Conservation (phyloP, 2,888 invertebrate genomes). For the Cataglyphis albicans region DNA sequence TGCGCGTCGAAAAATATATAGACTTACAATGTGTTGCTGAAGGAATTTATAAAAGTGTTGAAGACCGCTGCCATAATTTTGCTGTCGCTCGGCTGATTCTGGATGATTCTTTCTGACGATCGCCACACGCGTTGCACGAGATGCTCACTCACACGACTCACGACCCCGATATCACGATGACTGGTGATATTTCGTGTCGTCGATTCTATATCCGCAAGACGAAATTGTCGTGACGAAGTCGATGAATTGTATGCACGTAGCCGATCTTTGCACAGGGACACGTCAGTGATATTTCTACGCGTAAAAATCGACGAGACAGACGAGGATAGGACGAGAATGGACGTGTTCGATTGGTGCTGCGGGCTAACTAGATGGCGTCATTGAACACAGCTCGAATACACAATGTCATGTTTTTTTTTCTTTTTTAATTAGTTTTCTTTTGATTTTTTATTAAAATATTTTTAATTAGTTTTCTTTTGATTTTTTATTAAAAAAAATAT, state of each 20-base stretch:
- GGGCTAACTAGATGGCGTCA: not conserved
- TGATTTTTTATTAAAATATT: not conserved
- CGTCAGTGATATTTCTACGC: constrained; percentile 84
- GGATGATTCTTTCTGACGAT: not conserved
- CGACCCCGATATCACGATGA: constrained; percentile 28
- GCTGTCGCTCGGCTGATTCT: constrained; percentile 39
- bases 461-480: not conserved
- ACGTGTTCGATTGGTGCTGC: constrained; percentile 20
- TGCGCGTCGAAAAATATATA: not conserved
- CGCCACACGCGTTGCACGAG: not conserved
- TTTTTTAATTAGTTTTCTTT: not conserved
- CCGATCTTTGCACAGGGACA: constrained; percentile 76
- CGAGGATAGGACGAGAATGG: constrained; percentile 34
- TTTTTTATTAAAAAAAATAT: not conserved
- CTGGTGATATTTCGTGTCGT: constrained; percentile 25
- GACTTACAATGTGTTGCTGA: constrained; percentile 91
- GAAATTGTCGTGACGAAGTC: constrained; percentile 26
- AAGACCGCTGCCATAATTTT: constrained; percentile 88
- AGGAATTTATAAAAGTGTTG: constrained; percentile 90
- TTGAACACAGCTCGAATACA: not conserved
- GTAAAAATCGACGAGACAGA: constrained; percentile 67
- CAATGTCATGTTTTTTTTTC: not conserved
- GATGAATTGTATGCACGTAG: constrained; percentile 41
- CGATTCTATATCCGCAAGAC: not conserved
- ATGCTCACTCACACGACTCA: not conserved